Base-by-base conservation (phyloP, 2,797 vertebrate species). In the Macrochelys suwanniensis region DNA sequence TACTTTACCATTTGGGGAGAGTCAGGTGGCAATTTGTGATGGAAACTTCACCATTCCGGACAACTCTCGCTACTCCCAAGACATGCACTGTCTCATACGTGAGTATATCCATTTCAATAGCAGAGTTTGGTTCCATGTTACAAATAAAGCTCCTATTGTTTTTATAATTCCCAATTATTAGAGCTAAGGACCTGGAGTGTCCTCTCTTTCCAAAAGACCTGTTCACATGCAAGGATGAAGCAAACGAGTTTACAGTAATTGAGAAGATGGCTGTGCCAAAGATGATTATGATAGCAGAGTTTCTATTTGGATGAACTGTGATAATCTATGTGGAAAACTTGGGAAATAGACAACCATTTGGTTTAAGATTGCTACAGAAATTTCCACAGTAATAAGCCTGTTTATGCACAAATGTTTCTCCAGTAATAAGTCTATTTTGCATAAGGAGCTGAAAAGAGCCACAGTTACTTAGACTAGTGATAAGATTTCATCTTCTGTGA, bases 41-140 rank as follows among this genome's bases (percentile, higher is more conserved):
- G 99, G 99, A 95, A 99, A 98, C 97, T 99, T 99, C 98, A 99
- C 99, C 92, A 99, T 99, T 95, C 99, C 99, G 4, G 99, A 99
- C 97, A 99, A 99, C 82, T 99, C 99, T 1, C 98, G 99, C 90
- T 99, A 99, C 98, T 99, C 99, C 25, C 99, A 99, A 77, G 99
- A 99, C 94, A 99, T 99, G 99, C 99, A 99, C 98, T 99, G 99
- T 98, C 99, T 99, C 97, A 99, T 99, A 97, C 99, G 99, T 99
- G 98, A 99, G 99, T 99, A 96, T 95, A 88, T 86, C 16, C 74
- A 47, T 7, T 82, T 53, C 74, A 17, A 3, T 1, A 49, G 5
- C 47, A 1, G 9, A 0, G 3, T 5, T 56, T 6, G 0, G 45
- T 78, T 57, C 56, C 2, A 1, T 2, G 11, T 23, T 6, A 28